Evolutionary conservation across 2,888 invertebrate genomes (phyloP), one percentile per base, ranked within the genome.

Genomic region (Cephonodes hylas): DNA sequence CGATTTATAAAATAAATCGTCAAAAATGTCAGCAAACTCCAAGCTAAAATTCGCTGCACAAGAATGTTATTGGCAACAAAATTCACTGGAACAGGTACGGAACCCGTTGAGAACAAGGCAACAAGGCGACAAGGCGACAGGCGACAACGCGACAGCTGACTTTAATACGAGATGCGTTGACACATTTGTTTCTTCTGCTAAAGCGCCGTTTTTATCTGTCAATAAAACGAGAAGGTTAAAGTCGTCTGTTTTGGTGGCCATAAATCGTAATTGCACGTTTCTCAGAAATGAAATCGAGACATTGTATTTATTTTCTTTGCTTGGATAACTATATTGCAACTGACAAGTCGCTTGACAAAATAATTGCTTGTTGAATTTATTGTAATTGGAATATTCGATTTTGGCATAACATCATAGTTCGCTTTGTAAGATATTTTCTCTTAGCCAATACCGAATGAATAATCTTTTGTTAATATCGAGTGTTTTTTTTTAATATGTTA

Each of bases 141-240:
- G 8, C 27, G 27, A 48, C 44, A 44, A 23, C 20, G 27, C 25
- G 48, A 27, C 45, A 45, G 45, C 45, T n/a, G 23, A 20, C 46
- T 58, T 59, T 59, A 22, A 34, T 46, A 20, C 34, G 8, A 22
- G 23, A 38, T 46, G 66, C 75, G 80, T 68, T 83, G 83, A 85
- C 80, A 72, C 69, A 80, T 86, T 86, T 83, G 77, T 81, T 77
- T 74, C 73, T 70, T 72, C 69, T 64, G 53, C 62, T 66, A 65
- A 73, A 73, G 60, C 65, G 66, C 68, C 68, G 60, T 68, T 77
- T 78, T 79, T 77, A 74, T 78, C 74, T 70, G 70, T 69, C 73
- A 73, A 77, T 75, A 75, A 75, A 71, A 66, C 63, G 66, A 68
- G 70, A 69, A 71, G 69, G 71, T 64, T 65, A 63, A 72, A 70